These are phyloP conservation scores for Lissonota sp. DNA, from an alignment of 2,888 invertebrate genomes.

Conservation along the genomic window DNA sequence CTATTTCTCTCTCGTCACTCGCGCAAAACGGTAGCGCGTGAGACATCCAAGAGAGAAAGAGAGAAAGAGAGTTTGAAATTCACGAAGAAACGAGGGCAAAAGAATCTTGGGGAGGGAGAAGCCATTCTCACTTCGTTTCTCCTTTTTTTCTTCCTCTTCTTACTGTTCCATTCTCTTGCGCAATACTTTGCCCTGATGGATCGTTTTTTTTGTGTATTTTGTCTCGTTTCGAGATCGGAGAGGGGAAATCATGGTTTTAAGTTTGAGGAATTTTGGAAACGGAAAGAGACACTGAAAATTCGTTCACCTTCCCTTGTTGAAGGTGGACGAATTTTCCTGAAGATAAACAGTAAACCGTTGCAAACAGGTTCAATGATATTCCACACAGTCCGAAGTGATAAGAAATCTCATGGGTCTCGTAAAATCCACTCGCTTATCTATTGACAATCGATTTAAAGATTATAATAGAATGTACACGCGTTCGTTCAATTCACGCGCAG, in stretches of 20 bases:
- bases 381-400: constrained; percentile 17
- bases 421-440: constrained; percentile 34
- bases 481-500: constrained; percentile 12
- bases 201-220: constrained; percentile 1
- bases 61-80: constrained; percentile 10
- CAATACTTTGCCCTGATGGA: not conserved
- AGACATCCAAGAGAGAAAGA: not conserved
- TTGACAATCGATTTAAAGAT: constrained; percentile 43
- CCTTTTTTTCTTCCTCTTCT: not conserved
- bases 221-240: not conserved
- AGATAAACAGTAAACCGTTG: constrained; percentile 19
- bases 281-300: not conserved
- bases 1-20: constrained; percentile 4
- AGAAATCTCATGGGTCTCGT: constrained; percentile 42
- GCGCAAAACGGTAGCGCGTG: not conserved
- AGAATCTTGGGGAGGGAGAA: constrained; percentile 11
- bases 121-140: not conserved
- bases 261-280: no score
- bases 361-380: constrained; percentile 21
- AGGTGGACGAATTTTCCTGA: constrained; percentile 30
- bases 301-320: constrained; percentile 5
- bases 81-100: constrained; percentile 17
- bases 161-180: not conserved
- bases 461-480: constrained; percentile 20
- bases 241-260: not conserved